Percentiles rank a stretch among this genome's conserved stretches.
Conservation (phyloP, 1,140 invertebrate genomes). For the Paralvinella palmiformis region DNA sequence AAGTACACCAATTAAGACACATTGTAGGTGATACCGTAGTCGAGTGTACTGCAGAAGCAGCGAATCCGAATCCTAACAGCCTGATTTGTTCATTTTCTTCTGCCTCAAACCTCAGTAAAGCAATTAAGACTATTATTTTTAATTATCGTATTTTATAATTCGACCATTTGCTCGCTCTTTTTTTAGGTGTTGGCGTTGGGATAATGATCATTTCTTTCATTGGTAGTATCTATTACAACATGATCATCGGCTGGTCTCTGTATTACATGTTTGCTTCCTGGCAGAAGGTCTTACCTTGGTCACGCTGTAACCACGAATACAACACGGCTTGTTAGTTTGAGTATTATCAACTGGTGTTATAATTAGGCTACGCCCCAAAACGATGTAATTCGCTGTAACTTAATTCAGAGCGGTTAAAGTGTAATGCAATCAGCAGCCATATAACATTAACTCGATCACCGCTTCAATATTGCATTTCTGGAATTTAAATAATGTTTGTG, state of each 20-base stretch:
- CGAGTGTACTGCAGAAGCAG: too few species aligned
- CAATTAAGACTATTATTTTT: too few species aligned
- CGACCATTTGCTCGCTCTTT: too few species aligned
- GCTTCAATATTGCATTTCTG: neutral
- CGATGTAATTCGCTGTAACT: neutral
- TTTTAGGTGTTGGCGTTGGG: conserved; percentile 73
- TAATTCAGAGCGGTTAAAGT: neutral
- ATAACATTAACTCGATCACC: neutral
- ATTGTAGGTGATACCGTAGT: too few species aligned
- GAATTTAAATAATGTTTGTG: too few species aligned
- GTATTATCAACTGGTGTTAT: neutral
- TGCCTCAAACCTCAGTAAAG: too few species aligned
- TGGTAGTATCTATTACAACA: conserved; percentile 61
- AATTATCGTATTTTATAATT: too few species aligned
- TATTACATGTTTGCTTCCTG: conserved; percentile 48
- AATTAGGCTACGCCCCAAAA: neutral
- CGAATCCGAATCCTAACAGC: too few species aligned
- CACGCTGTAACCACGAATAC: conserved; percentile 69
- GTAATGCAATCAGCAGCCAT: neutral
- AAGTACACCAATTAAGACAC: too few species aligned
- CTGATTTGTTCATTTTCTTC: too few species aligned
- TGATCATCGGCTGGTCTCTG: conserved; percentile 47
- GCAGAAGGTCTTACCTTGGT: conserved; percentile 49
- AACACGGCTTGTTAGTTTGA: conserved; percentile 61
- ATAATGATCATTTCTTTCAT: conserved; percentile 77